Evolutionary conservation across 2,113 vertebrate genomes (phyloP), one percentile per base, ranked within the genome.

Genomic region (Cavia porcellus): DNA sequence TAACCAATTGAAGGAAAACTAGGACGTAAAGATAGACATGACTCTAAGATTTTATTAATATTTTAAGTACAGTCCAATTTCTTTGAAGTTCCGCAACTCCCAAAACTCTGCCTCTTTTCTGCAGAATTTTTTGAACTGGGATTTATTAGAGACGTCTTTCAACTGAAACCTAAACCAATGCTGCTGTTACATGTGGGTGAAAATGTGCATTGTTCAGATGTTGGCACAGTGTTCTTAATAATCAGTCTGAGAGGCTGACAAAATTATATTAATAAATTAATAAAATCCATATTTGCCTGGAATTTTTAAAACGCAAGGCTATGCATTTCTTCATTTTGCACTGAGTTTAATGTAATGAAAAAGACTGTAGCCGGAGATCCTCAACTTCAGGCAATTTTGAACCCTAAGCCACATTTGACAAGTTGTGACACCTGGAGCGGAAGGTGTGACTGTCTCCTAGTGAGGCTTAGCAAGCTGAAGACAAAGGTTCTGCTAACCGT

Each of bases 1-100:
- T 86, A 95, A 88, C 81, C 92, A 82, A 94, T 52, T 80, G 42
- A 92, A 97, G 64, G 32, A 25, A 89, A 94, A 92, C 52, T 52
- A 82, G 47, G 19, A 90, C 7, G 52, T 55, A 32, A 82, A 83
- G 57, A 35, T 19, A n/a, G 20, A 59, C 96, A 42, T 57, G 62
- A 3, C 19, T 85, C 20, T 30, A 89, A 80, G 12, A 82, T 61
- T 94, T 75, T 82, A 30, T 90, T 85, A 94, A 68, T 94, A 75
- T 91, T 94, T 97, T 93, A 95, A 86, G 35, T 79, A 11, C 2
- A 86, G 28, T 80, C 1, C 4, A 85, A 72, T 85, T 89, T 93
- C 15, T 79, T 83, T 97, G 45, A 95, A 85, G 75, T 93, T 86
- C 2, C 15, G 57, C 22, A 88, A 88, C 30, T 85, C 20, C 12